Percentiles rank a stretch among this genome's conserved stretches.
Evolutionary conservation across 2,888 invertebrate genomes (phyloP).

Genomic region (Strigamia crassipes): DNA sequence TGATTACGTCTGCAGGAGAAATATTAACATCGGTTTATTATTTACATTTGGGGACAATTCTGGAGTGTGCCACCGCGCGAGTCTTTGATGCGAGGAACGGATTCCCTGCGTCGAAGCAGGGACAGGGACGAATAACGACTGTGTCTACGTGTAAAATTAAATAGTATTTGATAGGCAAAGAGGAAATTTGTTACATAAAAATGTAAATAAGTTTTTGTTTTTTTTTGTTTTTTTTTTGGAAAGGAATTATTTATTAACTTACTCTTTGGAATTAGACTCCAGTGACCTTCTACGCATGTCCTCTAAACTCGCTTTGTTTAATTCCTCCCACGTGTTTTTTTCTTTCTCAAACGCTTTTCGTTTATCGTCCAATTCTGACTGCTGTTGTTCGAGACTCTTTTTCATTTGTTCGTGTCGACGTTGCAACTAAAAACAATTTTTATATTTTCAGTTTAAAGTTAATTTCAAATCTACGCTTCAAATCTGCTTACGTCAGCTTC

Average conservation of each 20-base stretch:
- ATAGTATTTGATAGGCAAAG: background rate
- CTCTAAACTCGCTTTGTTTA: constrained; percentile 85
- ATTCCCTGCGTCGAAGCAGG: constrained; percentile 29
- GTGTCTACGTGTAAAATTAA: constrained; percentile 1
- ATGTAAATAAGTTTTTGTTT: too few relatives aligned
- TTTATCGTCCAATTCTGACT: constrained; percentile 88
- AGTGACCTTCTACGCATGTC: constrained; percentile 74
- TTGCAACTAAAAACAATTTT: constrained; percentile 69
- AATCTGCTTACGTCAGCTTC: constrained; percentile 74
- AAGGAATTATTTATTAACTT: constrained; percentile 59
- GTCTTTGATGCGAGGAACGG: background rate
- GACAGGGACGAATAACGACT: background rate
- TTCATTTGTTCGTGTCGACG: constrained; percentile 85
- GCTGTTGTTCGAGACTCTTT: constrained; percentile 80
- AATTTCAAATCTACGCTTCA: background rate
- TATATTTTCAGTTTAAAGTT: background rate
- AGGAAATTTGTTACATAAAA: background rate
- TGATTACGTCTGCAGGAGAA: background rate
- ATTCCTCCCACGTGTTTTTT: constrained; percentile 85
- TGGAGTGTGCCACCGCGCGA: background rate
- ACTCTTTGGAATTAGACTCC: constrained; percentile 79
- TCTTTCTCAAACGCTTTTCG: constrained; percentile 82
- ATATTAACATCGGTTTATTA: background rate
- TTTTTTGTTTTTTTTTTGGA: too few relatives aligned
- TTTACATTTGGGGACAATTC: constrained; percentile 48